These are phyloP conservation scores for Drosophila ironensis DNA, from an alignment of 1,140 invertebrate species.

Conservation along the genomic window DNA sequence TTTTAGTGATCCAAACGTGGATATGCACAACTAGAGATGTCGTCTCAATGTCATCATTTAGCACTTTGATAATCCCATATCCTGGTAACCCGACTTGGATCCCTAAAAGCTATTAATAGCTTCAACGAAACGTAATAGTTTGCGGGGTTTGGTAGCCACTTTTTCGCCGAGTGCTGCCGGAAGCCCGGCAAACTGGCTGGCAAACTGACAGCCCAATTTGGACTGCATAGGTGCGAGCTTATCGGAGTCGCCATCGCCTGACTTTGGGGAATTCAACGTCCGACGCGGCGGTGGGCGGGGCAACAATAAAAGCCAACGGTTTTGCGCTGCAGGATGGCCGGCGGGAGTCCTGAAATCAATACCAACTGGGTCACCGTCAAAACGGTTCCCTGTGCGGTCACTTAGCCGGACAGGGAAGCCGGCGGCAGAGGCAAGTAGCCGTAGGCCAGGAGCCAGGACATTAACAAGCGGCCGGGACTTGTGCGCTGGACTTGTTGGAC, in stretches of 20 bases:
- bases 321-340: background rate
- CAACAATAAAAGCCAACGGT: slow-evolving; percentile 57
- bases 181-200: background rate
- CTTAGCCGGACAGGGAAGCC: slow-evolving; percentile 20
- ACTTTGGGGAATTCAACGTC: slow-evolving; percentile 41
- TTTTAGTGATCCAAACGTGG: too few relatives aligned
- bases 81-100: too few relatives aligned
- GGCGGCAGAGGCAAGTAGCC: background rate
- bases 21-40: too few relatives aligned
- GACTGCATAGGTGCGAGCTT: slow-evolving; percentile 27
- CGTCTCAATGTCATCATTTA: too few relatives aligned
- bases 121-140: too few relatives aligned
- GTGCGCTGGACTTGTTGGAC: background rate
- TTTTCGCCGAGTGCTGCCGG: background rate
- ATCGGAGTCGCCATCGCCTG: slow-evolving; percentile 25
- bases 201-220: slow-evolving; percentile 18
- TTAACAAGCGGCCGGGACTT: background rate
- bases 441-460: background rate
- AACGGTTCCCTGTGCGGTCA: slow-evolving; percentile 24
- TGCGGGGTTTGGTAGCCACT: too few relatives aligned
- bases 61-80: too few relatives aligned
- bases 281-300: slow-evolving; percentile 11
- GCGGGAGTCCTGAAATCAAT: slow-evolving; percentile 24
- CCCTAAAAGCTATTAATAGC: too few relatives aligned
- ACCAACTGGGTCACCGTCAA: slow-evolving; percentile 39